These are phyloP conservation scores for Ectropis crepuscularia DNA, from an alignment of 2,888 invertebrate genomes.

Conservation along the genomic window DNA sequence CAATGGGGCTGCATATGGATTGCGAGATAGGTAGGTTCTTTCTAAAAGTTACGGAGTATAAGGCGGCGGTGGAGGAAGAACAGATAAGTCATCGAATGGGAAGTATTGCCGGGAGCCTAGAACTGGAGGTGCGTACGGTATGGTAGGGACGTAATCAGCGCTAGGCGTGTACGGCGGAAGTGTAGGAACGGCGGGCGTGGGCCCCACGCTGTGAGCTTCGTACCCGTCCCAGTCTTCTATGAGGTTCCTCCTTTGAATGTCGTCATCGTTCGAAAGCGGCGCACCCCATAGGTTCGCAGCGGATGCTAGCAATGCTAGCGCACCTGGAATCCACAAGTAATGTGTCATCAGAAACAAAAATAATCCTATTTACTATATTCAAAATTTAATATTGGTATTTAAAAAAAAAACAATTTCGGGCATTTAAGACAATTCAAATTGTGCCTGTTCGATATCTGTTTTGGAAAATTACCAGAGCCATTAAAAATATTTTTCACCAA, in stretches of 20 bases:
- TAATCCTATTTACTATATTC: too few relatives aligned
- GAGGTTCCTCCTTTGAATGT: conserved; percentile 81
- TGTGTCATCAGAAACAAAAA: not conserved
- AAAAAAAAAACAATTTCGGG: too few relatives aligned
- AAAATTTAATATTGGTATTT: too few relatives aligned
- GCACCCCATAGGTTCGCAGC: conserved; percentile 88
- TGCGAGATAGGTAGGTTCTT: not conserved
- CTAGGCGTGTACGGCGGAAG: conserved; percentile 86
- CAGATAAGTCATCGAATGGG: conserved; percentile 77
- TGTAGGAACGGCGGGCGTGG: conserved; percentile 83
- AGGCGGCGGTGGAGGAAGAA: conserved; percentile 81
- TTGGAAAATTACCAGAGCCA: too few relatives aligned
- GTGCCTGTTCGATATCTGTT: too few relatives aligned
- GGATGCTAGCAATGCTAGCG: conserved; percentile 87
- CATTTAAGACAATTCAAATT: too few relatives aligned
- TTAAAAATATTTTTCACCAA: too few relatives aligned
- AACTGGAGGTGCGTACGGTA: conserved; percentile 69
- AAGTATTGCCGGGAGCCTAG: conserved; percentile 77
- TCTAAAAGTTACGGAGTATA: conserved; percentile 72
- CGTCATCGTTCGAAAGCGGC: conserved; percentile 76
- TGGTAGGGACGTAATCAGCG: conserved; percentile 65
- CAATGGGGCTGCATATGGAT: too few relatives aligned
- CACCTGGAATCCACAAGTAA: conserved; percentile 75
- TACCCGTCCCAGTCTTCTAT: conserved; percentile 87
- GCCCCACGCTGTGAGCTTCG: conserved; percentile 85